Conservation (phyloP, 2,113 vertebrate species). For the Phrynocephalus versicolor region DNA sequence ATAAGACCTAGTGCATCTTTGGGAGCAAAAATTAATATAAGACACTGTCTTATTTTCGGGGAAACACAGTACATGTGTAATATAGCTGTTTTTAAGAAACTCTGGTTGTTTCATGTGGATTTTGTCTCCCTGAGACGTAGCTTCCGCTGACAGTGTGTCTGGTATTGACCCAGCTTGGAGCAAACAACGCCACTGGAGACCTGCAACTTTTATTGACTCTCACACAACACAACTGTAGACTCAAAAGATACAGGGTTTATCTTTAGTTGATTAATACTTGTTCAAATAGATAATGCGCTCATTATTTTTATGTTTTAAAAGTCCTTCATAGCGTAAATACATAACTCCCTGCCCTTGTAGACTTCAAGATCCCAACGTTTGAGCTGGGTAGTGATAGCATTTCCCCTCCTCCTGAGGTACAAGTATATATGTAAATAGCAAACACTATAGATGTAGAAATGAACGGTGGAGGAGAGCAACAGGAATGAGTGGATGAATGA, state of each 20-base stretch:
- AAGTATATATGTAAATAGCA: neutral
- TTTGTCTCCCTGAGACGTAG: too few species aligned
- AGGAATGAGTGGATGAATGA: neutral
- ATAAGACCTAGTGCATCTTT: too few species aligned
- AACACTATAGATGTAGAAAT: neutral
- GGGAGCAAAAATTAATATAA: too few species aligned
- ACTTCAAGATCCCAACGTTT: neutral
- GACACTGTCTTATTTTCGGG: too few species aligned
- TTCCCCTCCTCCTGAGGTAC: neutral
- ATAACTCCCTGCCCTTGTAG: neutral
- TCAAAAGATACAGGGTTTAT: neutral
- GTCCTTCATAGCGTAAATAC: neutral
- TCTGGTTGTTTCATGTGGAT: too few species aligned
- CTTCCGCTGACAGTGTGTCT: too few species aligned
- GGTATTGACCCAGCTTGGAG: too few species aligned
- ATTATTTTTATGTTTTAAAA: neutral
- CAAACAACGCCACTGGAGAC: too few species aligned
- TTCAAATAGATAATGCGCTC: neutral
- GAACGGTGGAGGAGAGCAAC: neutral
- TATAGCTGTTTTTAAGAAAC: too few species aligned
- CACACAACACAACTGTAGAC: neutral
- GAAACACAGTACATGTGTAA: too few species aligned
- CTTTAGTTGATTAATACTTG: neutral
- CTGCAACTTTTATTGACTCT: neutral
- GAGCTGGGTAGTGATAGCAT: neutral